Evolutionary conservation across 2,888 invertebrate species (phyloP), one percentile per base, ranked within the genome.

Genomic region (Drosophila mettleri): DNA sequence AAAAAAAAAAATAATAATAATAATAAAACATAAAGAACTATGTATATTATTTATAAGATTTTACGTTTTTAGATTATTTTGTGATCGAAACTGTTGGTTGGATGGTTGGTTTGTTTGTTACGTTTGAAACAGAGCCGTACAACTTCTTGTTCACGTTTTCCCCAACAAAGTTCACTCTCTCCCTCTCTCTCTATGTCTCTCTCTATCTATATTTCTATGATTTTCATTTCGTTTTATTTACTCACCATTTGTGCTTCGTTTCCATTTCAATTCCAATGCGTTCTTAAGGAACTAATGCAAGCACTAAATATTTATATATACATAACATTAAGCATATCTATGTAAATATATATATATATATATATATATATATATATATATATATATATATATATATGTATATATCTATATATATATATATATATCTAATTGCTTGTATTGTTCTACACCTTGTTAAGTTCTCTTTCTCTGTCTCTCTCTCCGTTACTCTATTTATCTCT

Each of bases 61-160:
- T 83, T 83, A 41, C 51, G 74, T 80, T 78, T 60, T 43, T 16
- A 67, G 57, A 67, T 78, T 53, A 51, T 60, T 78, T 81, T 49
- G 34, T 60, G 49, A 60, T 75, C 81, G 59, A 71, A 83, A 83
- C 68, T 80, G 85, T 83, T 83, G 84, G 82, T 82, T 81, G 69
- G 79, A 74, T 81, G 69, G 83, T 78, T 82, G 78, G 80, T 80
- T 83, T 84, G 80, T 80, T 83, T 81, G 84, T 84, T 84, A 71
- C 67, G 76, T 71, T 82, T 53, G 61, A 74, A 73, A 63, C 76
- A 70, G 70, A 78, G 63, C 78, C 78, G 69, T 78, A 60, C 65
- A 22, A 69, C 51, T 70, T 69, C 60, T 78, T 65, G 62, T 78
- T 67, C 58, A 75, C 70, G 62, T 70, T 74, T 74, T 63, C 22